Percentiles rank a stretch among this genome's conserved stretches.
phyloP scores from a whole-genome alignment of 2,888 invertebrate genomes.

The Habrosyne pyritoides region DNA sequence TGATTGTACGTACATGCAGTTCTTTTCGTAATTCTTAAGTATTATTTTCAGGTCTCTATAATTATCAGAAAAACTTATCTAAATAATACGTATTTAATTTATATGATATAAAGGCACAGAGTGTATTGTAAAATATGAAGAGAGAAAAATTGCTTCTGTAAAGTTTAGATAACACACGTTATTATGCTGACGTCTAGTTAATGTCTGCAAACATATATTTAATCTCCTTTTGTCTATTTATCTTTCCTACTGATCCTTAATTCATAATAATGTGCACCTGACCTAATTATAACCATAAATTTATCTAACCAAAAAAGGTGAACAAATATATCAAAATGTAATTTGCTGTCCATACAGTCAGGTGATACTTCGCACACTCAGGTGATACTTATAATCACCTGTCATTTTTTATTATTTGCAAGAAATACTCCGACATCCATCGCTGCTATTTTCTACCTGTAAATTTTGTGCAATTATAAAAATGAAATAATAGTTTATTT shows the following conservation, averaged over 20 bases:
- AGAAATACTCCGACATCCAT: conserved; percentile 11
- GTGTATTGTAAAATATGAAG: no score
- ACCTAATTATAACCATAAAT: conserved; percentile 29
- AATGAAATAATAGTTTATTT: no score
- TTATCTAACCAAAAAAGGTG: conserved; percentile 20
- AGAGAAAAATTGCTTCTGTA: background rate
- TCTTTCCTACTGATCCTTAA: background rate
- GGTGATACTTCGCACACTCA: conserved; percentile 7
- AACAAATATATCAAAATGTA: conserved; percentile 28
- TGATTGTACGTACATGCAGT: no score
- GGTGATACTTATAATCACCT: conserved; percentile 26
- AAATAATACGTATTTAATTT: no score
- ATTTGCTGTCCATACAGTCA: conserved; percentile 23
- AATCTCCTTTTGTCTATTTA: background rate
- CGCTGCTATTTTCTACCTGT: conserved; percentile 6
- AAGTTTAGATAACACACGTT: background rate
- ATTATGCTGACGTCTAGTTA: background rate
- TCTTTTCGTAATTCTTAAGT: no score
- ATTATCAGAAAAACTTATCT: no score
- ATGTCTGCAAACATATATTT: background rate
- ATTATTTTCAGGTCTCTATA: no score
- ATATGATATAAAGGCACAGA: no score
- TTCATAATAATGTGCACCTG: conserved; percentile 25
- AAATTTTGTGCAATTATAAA: conserved; percentile 13
- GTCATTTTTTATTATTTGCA: conserved; percentile 26